Evolutionary conservation across 2,797 vertebrate species (phyloP), one percentile per base, ranked within the genome.

Genomic region (Scolopax bukidnonensis): DNA sequence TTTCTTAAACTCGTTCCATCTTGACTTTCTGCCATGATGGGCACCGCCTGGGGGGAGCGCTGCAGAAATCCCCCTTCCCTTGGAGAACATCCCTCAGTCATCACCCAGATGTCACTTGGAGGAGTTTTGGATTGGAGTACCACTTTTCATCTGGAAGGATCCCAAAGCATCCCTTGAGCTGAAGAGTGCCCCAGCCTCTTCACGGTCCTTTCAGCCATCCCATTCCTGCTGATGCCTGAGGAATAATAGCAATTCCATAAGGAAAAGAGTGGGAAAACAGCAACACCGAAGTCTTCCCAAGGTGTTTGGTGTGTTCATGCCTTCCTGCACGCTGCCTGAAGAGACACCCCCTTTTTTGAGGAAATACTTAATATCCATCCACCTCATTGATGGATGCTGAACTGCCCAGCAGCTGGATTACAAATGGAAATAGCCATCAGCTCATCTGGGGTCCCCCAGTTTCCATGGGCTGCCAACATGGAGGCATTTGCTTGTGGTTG

Each of bases 341-440:
- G 45, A 3, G 5, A 48, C 43, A 13, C 3, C 24, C 5, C 6
- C 3, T 50, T 17, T 19, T 36, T 40, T 40, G 36, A 24, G 69
- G 86, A 43, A 50, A 21, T 14, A 4, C 12, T 27, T 16, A 11
- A 17, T 18, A 21, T 32, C 36, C 8, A 12, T 8, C 63, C 13
- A n/a, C 76, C 0, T 0, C n/a, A 54, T 5, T 0, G 3, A 20
- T 10, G 45, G 53, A 9, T 40, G 19, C 33, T 32, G 43, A 56
- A 11, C 80, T 85, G 21, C 10, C n/a, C 65, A 9, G 36, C 84
- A 16, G 7, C 45, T 86, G 93, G 88, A 94, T 95, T 96, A 94
- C 88, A 96, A 89, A 87, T 12, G 36, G 71, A 30, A 71, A 36
- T 30, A 57, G 7, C 40, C 16, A 1, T 40, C 59, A 65, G 16